These are phyloP conservation scores for Adrianichthys oophorus DNA, from an alignment of 2,797 vertebrate genomes.

Conservation along the genomic window DNA sequence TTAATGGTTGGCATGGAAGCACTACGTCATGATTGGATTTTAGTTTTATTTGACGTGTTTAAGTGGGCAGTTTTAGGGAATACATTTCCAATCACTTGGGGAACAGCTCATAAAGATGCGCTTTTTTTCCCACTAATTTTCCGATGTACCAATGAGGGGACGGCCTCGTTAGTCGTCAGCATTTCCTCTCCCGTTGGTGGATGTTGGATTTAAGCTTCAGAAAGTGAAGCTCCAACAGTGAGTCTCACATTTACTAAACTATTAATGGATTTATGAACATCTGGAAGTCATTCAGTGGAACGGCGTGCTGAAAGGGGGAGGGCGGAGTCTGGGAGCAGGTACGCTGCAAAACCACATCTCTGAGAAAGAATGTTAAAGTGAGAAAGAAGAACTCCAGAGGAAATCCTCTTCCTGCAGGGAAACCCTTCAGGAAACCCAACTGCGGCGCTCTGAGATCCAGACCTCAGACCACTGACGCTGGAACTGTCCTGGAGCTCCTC, in stretches of 20 bases:
- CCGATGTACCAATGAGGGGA: too few species aligned
- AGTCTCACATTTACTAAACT: conserved; percentile 3
- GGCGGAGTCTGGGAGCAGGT: conserved; percentile 39
- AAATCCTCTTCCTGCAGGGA: conserved; percentile 18
- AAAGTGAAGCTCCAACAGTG: background rate
- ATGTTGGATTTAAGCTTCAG: background rate
- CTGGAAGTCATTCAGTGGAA: conserved; percentile 51
- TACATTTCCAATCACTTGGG: too few species aligned
- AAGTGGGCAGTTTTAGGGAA: too few species aligned
- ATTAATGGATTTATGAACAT: conserved; percentile 54
- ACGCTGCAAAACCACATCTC: conserved; percentile 57
- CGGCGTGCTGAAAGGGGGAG: conserved; percentile 30
- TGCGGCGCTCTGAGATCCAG: conserved; percentile 25
- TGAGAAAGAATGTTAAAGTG: conserved; percentile 16
- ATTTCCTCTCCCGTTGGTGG: background rate
- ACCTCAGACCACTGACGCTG: background rate
- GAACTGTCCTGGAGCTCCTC: background rate
- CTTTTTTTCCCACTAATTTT: too few species aligned
- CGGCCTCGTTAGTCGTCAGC: conserved; percentile 8
- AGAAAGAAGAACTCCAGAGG: conserved; percentile 1
- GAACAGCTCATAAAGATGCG: too few species aligned
- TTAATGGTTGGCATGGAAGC: too few species aligned
- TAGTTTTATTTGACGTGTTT: too few species aligned
- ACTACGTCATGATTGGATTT: too few species aligned
- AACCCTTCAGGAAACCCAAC: conserved; percentile 25